Evolutionary conservation across 1,140 invertebrate genomes (phyloP).

Genomic region (Platorchestia sp.): DNA sequence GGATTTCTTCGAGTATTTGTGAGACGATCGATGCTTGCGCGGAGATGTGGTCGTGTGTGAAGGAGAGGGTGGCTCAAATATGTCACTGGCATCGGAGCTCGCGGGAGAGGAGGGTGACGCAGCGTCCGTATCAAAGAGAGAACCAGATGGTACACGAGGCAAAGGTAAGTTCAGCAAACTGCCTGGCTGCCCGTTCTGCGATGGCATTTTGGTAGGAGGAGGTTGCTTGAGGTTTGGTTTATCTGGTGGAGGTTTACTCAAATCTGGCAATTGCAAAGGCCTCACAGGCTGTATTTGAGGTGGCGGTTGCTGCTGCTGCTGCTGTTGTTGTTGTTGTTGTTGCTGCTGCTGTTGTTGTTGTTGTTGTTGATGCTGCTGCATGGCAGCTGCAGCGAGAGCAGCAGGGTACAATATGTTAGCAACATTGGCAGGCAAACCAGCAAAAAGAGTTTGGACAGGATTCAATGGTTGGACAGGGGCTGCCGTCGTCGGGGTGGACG

Average conservation of each 20-base stretch:
- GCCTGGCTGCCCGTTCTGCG: slow-evolving; percentile 68
- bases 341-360: slow-evolving; percentile 60
- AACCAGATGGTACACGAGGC: slow-evolving; percentile 67
- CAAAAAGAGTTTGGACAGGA: slow-evolving; percentile 65
- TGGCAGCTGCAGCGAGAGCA: slow-evolving; percentile 58
- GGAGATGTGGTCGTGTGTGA: slow-evolving; percentile 62
- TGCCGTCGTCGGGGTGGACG: slow-evolving; percentile 55
- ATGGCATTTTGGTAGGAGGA: slow-evolving; percentile 63
- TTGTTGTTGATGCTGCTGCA: slow-evolving; percentile 56
- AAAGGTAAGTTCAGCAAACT: slow-evolving; percentile 34
- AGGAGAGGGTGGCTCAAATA: slow-evolving; percentile 82
- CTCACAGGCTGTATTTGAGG: slow-evolving; percentile 59
- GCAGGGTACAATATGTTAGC: slow-evolving; percentile 66
- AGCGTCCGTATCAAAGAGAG: slow-evolving; percentile 78
- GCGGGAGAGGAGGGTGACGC: slow-evolving; percentile 73
- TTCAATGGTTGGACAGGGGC: slow-evolving; percentile 55
- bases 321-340: slow-evolving; percentile 55
- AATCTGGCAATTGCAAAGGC: slow-evolving; percentile 61
- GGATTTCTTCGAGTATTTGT: slow-evolving; percentile 10
- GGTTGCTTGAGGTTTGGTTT: slow-evolving; percentile 63
- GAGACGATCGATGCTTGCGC: slow-evolving; percentile 56
- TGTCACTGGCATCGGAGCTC: slow-evolving; percentile 87
- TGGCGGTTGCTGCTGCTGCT: slow-evolving; percentile 59
- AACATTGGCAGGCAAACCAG: slow-evolving; percentile 65
- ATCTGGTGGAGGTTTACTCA: slow-evolving; percentile 65